Percentiles rank a stretch among this genome's conserved stretches.
Evolutionary conservation across 2,113 vertebrate species (phyloP).

Genomic region (Alexandromys fortis): DNA sequence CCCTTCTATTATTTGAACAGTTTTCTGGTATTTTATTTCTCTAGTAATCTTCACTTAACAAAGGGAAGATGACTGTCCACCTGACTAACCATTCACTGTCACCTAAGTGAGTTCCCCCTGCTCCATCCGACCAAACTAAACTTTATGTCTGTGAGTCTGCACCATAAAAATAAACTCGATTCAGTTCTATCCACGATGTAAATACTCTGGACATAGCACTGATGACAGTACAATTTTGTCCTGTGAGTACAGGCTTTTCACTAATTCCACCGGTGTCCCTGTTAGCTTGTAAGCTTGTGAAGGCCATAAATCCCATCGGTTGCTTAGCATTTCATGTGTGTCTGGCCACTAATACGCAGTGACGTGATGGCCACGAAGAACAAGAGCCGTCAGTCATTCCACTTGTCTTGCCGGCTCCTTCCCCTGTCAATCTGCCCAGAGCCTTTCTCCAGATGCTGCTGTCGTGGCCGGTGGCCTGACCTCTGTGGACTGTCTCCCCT

Average conservation of each 20-base stretch:
- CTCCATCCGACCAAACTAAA: constrained; percentile 28
- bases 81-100: background rate
- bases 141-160: background rate
- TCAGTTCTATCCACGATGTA: background rate
- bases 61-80: background rate
- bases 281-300: background rate
- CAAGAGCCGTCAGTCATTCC: background rate
- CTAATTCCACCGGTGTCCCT: background rate
- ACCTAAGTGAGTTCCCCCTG: background rate
- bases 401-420: background rate
- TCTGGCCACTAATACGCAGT: background rate
- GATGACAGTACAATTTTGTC: background rate
- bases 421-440: background rate
- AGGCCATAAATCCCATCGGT: background rate
- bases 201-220: constrained; percentile 21
- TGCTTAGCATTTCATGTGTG: background rate
- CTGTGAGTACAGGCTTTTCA: background rate
- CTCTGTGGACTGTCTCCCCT: background rate
- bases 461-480: background rate
- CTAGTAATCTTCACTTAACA: constrained; percentile 7
- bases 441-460: background rate
- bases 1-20: background rate
- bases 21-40: constrained; percentile 25
- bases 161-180: constrained; percentile 28
- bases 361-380: background rate